Evolutionary conservation across 2,888 invertebrate genomes (phyloP), one percentile per base, ranked within the genome.

Genomic region (Microctonus brassicae): DNA sequence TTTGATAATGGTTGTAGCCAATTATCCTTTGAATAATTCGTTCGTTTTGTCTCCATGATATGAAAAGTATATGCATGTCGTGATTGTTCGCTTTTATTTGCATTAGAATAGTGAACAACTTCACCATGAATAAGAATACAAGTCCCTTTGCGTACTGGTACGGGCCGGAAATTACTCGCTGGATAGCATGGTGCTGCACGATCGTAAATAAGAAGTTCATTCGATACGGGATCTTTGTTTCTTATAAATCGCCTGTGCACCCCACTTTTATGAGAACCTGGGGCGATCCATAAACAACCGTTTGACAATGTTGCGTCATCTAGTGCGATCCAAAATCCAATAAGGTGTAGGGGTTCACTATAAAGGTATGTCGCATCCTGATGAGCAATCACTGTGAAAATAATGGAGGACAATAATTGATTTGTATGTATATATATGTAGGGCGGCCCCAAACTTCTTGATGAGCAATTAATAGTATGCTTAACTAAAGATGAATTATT

Each of bases 51-150:
- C 86, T 99, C 99, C 70, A 95, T 91, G 0, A 97, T 91, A 86
- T 99, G 99, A 88, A 98, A 98, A 6, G 98, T 97, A 88, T 99
- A 99, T 0, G 96, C 97, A 81, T 97, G 95, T 36, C 99, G 92
- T n/a, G 96, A 94, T 75, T 91, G 91, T 1, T 90, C 85, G 0
- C 97, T 97, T 73, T 90, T 93, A 87, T 99, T 99, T 9, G 90
- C 89, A 65, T 94, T 94, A 82, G 98, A 98, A 84, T 94, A 95
- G 87, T 99, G 99, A 0, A 98, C 94, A 0, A 98, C 96, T 83
- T 95, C 92, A 0, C 98, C 98, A 84, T 99, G 95, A 73, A 99
- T 94, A 47, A 99, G 86, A 65, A 99, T 92, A 79, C 95, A 94
- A 1, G 95, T 92, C 53, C 98, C 98, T 92, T 95, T 96, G 76